Base-by-base conservation (phyloP, 2,888 invertebrate species). In the Aphidoletes aphidimyza region DNA sequence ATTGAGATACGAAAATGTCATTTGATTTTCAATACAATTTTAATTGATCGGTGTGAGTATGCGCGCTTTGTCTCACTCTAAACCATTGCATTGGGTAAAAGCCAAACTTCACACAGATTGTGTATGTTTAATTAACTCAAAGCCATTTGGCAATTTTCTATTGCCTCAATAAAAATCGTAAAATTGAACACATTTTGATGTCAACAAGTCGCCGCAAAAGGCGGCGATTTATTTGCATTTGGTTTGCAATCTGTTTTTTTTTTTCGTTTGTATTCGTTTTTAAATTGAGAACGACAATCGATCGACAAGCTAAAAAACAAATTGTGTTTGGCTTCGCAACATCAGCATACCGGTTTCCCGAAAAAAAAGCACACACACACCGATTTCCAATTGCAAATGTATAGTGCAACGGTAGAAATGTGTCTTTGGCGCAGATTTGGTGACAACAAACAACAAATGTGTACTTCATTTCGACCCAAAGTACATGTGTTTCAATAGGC, bases 401-500 rank as follows among this genome's bases (percentile, higher is more conserved):
- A 69, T 30, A n/a, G n/a, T n/a, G n/a, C n/a, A n/a, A 54, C 54
- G 54, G 22, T 69, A 69, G n/a, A 34, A 69, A 26, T 69, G 26
- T 69, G 69, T 69, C 30, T 34, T 26, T 34, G 42, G 34, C 69
- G 69, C 69, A 30, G 30, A 69, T 69, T 69, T 69, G 69, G 69
- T 69, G 69, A 69, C 69, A 69, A 69, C 69, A 17, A 69, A 69
- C 69, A 69, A 69, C 69, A 69, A 69, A 69, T 69, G 69, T 69
- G 69, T 69, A n/a, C 22, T 69, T 69, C 14, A n/a, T 26, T 14
- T 69, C 30, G 3, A n/a, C 14, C 34, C 17, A 3, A 9, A 3
- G 8, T 14, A 69, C 30, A 30, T 69, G 30, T 69, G 69, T 69
- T 69, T 69, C 69, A 54, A 54, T 69, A 30, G 17, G 69, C 19